Percentiles rank a stretch among this genome's conserved stretches.
phyloP scores from a whole-genome alignment of 2,797 vertebrate genomes.

The Coregonus sp. region DNA sequence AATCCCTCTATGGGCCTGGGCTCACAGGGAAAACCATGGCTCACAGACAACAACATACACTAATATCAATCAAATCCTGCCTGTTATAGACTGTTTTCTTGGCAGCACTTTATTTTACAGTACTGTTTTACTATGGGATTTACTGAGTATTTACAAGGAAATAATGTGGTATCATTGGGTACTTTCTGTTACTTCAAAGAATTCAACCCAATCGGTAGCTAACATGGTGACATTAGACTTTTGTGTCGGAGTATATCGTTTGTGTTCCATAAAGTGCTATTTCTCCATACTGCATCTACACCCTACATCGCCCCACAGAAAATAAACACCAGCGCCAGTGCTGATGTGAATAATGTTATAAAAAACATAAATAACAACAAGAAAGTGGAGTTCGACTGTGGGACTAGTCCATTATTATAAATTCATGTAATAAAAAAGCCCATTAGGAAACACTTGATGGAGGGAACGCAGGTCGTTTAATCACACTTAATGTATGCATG shows the following conservation, averaged over 20 bases:
- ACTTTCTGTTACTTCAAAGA: neutral
- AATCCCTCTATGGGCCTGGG: slow-evolving; percentile 68
- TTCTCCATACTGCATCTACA: neutral
- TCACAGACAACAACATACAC: neutral
- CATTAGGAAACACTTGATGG: slow-evolving; percentile 82
- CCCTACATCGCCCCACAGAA: neutral
- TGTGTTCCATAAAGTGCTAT: neutral
- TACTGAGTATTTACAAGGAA: neutral
- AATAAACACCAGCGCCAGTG: neutral
- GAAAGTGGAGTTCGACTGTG: slow-evolving; percentile 59
- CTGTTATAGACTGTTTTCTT: neutral
- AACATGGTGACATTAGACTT: neutral
- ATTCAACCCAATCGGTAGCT: neutral
- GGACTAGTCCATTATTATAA: slow-evolving; percentile 77
- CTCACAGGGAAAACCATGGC: slow-evolving; percentile 55
- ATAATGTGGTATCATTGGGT: neutral
- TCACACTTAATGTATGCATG: slow-evolving; percentile 81
- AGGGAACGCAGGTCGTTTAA: slow-evolving; percentile 76
- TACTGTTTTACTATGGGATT: neutral
- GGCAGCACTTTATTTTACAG: neutral
- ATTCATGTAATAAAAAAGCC: slow-evolving; percentile 81
- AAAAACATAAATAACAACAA: slow-evolving; percentile 52
- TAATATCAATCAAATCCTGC: neutral
- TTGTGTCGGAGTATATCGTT: neutral
- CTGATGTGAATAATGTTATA: slow-evolving; percentile 50